phyloP scores from a whole-genome alignment of 2,113 vertebrate genomes.

The Bubalus kerabau region DNA sequence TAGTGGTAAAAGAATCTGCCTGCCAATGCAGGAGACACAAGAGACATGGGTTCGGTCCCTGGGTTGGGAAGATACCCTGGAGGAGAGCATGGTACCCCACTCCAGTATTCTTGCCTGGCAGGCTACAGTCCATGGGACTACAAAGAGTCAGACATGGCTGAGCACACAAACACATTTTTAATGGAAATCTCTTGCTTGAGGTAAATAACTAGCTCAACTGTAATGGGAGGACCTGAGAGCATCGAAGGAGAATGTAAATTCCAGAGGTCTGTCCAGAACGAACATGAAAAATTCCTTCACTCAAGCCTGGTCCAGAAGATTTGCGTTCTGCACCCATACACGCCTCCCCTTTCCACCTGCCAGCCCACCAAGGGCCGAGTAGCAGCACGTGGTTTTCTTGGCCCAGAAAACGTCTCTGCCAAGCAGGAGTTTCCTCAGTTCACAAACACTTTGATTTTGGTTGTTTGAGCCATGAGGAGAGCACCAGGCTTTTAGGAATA shows the following conservation, averaged over 20 bases:
- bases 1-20: not conserved
- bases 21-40: not conserved
- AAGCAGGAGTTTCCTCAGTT: not conserved
- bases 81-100: not conserved
- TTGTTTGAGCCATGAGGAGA: not conserved
- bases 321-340: not conserved
- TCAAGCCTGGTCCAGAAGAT: not conserved
- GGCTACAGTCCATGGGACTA: not conserved
- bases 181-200: not conserved
- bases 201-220: not conserved
- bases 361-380: not conserved
- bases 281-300: not conserved
- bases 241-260: not conserved
- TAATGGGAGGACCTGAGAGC: not conserved
- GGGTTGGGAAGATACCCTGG: not conserved
- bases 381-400: not conserved
- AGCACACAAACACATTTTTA: not conserved
- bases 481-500: not conserved
- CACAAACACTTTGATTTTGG: not conserved
- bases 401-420: not conserved
- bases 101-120: not conserved
- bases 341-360: accelerated
- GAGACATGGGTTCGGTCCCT: not conserved
- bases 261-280: not conserved
- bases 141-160: not conserved